Conservation (phyloP, 2,888 invertebrate species). For the Mythimna lalbum region DNA sequence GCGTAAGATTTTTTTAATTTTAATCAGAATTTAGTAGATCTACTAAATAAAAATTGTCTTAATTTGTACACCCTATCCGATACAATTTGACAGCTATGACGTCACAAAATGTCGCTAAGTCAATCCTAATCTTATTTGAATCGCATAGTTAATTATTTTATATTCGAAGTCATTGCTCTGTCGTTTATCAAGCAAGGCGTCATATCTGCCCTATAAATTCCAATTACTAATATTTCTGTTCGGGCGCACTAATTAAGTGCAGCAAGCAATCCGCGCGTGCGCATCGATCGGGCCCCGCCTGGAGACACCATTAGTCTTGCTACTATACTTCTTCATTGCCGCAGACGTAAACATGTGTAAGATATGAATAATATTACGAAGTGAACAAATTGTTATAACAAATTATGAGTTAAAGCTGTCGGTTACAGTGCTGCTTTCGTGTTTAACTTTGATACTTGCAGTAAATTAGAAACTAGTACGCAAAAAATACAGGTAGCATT, state of each 20-base stretch:
- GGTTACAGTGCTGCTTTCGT: too few species aligned
- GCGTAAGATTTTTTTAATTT: too few species aligned
- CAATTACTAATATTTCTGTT: conserved; percentile 86
- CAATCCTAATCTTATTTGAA: too few species aligned
- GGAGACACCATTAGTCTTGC: conserved; percentile 86
- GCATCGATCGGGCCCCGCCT: conserved; percentile 82
- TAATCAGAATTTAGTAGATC: too few species aligned
- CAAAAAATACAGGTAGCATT: too few species aligned
- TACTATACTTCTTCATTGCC: conserved; percentile 71
- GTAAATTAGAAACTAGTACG: background rate
- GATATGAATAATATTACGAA: conserved; percentile 42
- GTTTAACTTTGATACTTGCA: background rate
- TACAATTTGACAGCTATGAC: too few species aligned
- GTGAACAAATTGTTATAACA: conserved; percentile 8
- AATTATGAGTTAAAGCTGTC: background rate
- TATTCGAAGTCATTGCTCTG: conserved; percentile 69
- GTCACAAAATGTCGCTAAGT: too few species aligned
- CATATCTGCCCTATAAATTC: conserved; percentile 79
- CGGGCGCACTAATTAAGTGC: conserved; percentile 85
- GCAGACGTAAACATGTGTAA: conserved; percentile 62
- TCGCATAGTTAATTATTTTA: conserved; percentile 42
- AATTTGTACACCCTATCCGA: too few species aligned
- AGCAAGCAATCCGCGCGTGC: conserved; percentile 85
- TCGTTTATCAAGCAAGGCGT: conserved; percentile 74
- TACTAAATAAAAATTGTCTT: too few species aligned